Evolutionary conservation across 64 coral and sea anemone species (phyloP).

Genomic region (Stylophora pistillata): DNA sequence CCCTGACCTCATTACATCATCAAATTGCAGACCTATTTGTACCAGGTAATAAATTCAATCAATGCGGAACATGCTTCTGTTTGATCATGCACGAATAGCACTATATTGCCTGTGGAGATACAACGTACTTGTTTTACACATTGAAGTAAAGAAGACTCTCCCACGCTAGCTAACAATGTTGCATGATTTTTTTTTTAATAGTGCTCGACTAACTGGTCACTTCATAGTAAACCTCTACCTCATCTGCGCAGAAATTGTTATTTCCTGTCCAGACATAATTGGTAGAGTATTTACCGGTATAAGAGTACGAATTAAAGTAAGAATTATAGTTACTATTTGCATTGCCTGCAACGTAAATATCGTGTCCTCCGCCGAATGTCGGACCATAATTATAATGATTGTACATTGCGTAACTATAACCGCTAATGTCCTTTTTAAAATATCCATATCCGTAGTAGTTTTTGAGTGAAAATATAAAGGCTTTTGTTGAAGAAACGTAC

Average conservation of each 20-base stretch:
- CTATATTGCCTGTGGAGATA: too few species aligned
- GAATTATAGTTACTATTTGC: neutral
- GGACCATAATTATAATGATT: neutral
- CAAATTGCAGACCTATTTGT: too few species aligned
- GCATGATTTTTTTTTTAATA: too few species aligned
- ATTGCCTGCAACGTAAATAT: slow-evolving; percentile 5
- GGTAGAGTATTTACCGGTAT: neutral
- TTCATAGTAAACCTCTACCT: slow-evolving; percentile 53
- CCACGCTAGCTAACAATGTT: too few species aligned
- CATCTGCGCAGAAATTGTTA: neutral
- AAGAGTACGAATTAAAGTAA: neutral
- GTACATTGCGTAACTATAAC: slow-evolving; percentile 9
- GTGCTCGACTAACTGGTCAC: too few species aligned
- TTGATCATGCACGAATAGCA: too few species aligned
- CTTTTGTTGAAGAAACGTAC: neutral
- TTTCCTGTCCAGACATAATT: neutral
- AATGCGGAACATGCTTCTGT: too few species aligned
- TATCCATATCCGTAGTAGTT: slow-evolving; percentile 21
- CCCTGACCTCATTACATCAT: too few species aligned
- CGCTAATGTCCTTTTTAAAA: neutral
- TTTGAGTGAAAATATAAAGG: slow-evolving; percentile 36
- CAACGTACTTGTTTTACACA: too few species aligned
- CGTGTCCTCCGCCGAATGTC: slow-evolving; percentile 32
- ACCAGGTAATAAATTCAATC: too few species aligned
- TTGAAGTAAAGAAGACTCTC: too few species aligned